Evolutionary conservation across 1,140 invertebrate genomes (phyloP).

Genomic region (Ostrea edulis): DNA sequence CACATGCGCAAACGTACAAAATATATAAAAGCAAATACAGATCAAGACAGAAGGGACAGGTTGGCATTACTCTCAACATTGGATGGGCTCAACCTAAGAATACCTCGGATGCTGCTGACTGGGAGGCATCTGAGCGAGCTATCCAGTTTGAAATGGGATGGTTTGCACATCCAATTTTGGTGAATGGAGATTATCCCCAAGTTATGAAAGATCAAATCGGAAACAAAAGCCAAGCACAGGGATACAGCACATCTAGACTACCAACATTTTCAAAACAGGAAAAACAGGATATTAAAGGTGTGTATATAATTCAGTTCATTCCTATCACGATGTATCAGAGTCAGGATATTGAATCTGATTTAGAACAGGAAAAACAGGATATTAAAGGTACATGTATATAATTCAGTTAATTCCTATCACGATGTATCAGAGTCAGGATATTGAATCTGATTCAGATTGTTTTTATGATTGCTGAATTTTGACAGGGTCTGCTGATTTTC

Average conservation of each 20-base stretch:
- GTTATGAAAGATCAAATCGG: conserved; percentile 68
- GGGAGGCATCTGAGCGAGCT: conserved; percentile 60
- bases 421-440: too few species aligned
- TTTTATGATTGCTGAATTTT: neutral
- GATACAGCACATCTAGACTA: conserved; percentile 59
- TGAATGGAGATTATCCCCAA: conserved; percentile 76
- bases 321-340: too few species aligned
- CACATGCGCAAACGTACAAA: conserved; percentile 70
- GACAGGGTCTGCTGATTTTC: conserved; percentile 46
- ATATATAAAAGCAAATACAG: conserved; percentile 65
- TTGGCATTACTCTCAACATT: conserved; percentile 60
- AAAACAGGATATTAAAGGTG: conserved; percentile 48
- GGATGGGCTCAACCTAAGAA: conserved; percentile 58
- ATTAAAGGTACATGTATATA: neutral
- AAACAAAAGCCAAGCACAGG: conserved; percentile 58
- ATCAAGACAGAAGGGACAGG: conserved; percentile 65
- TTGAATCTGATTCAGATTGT: too few species aligned
- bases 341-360: too few species aligned
- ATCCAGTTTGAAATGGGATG: conserved; percentile 73
- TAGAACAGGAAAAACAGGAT: conserved; percentile 49
- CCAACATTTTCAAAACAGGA: conserved; percentile 62
- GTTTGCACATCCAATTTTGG: conserved; percentile 74
- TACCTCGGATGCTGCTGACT: conserved; percentile 48
- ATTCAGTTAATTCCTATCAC: too few species aligned
- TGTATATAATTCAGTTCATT: too few species aligned